A percentile compares a stretch with the other conserved stretches of the same genome.
phyloP scores from a whole-genome alignment of 2,113 vertebrate species.

The Tapirus terrestris region DNA sequence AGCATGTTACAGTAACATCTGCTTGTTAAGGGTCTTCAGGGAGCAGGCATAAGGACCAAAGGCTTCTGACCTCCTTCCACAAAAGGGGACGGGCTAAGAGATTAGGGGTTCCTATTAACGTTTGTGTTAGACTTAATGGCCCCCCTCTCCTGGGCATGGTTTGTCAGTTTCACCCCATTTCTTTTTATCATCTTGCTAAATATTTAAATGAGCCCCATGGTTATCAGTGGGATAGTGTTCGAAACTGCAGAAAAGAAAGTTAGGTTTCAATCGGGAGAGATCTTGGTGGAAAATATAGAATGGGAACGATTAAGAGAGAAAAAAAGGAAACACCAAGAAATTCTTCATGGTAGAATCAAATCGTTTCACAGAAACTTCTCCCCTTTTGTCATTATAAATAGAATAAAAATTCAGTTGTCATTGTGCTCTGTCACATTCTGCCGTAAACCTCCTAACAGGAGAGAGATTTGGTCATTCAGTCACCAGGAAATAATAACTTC shows the following conservation, averaged over 20 bases:
- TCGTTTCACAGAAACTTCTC: background rate
- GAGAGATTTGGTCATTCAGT: too few relatives aligned
- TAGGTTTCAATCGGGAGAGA: background rate
- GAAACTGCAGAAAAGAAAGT: background rate
- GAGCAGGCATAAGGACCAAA: slow-evolving; percentile 88
- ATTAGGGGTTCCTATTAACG: slow-evolving; percentile 86
- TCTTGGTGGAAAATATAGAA: background rate
- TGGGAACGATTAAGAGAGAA: background rate
- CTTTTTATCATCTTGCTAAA: slow-evolving; percentile 76
- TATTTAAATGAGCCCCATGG: slow-evolving; percentile 73
- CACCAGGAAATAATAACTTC: background rate
- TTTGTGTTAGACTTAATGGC: slow-evolving; percentile 77
- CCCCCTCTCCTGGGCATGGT: slow-evolving; percentile 65
- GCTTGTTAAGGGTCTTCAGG: slow-evolving; percentile 91
- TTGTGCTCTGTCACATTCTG: background rate
- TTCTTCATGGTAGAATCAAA: background rate
- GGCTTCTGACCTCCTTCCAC: slow-evolving; percentile 89
- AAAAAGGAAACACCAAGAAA: background rate
- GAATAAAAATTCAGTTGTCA: background rate
- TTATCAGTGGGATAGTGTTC: background rate
- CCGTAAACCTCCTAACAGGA: background rate
- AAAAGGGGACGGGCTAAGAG: slow-evolving; percentile 84
- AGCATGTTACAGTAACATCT: slow-evolving; percentile 99
- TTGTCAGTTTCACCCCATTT: slow-evolving; percentile 79
- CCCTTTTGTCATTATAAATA: background rate